Evolutionary conservation across 2,113 vertebrate species (phyloP), one percentile per base, ranked within the genome.

Genomic region (Gallinago jamesoni): DNA sequence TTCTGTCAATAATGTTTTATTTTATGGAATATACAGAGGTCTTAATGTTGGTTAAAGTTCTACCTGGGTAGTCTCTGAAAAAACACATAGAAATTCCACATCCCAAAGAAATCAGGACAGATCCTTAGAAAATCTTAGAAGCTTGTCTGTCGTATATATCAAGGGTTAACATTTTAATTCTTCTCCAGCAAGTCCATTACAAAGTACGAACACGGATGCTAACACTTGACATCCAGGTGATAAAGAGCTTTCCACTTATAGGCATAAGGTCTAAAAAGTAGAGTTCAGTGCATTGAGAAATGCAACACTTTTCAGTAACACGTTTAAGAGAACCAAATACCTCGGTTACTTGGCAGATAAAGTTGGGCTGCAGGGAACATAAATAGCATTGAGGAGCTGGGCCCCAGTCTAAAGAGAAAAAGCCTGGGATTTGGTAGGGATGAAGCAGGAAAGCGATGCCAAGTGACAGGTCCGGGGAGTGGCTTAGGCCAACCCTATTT

Each of bases 131-230:
- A n/a, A 31, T 37, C 39, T 5, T 48, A 10, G 6, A 7, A 64
- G 39, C 6, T 72, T 43, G 28, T 50, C 18, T 41, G 11, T 8
- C 43, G 2, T 6, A 9, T 50, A 2, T 21, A 12, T 35, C 48
- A 39, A 60, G 53, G 30, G 69, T 82, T 63, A 76, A 48, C 0
- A 0, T 73, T 53, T 47, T 20, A 60, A 35, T 67, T 82, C 56
- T 74, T 55, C 39, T 74, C 41, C 37, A 28, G 41, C 28, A 55
- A 85, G 35, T 28, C 17, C 37, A 10, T 16, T 57, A 69, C 23
- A 21, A 68, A 48, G 24, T 20, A 10, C 7, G 69, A 79, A 33
- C 16, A 13, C 0, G 0, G 23, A 9, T 25, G 20, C 50, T 66
- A 48, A 8, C 14, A 7, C 17, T 35, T 70, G 86, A 75, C 56